phyloP scores from a whole-genome alignment of 2,113 vertebrate species.

The Elanoides forficatus region DNA sequence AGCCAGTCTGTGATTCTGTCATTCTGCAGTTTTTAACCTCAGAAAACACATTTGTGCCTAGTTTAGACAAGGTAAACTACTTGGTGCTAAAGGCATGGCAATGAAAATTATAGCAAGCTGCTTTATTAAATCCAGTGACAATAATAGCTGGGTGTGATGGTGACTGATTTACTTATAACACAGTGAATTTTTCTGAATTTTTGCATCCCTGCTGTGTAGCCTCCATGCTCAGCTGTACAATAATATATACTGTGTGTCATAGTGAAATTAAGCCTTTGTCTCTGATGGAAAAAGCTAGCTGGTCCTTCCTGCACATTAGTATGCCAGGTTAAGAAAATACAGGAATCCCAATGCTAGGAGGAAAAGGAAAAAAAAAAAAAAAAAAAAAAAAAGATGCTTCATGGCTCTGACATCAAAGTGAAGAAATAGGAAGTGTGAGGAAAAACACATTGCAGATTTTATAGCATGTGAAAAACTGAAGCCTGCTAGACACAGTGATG shows the following conservation, averaged over 20 bases:
- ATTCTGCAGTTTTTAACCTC: background rate
- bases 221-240: background rate
- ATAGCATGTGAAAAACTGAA: background rate
- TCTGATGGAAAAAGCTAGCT: background rate
- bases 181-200: background rate
- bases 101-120: background rate
- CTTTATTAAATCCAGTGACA: background rate
- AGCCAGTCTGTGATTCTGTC: background rate
- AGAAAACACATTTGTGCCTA: background rate
- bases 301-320: background rate
- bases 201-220: background rate
- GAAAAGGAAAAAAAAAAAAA: background rate
- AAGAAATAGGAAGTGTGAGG: conserved; percentile 17
- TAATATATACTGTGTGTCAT: background rate
- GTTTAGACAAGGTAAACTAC: background rate
- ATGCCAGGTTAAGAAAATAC: background rate
- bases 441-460: background rate
- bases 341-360: background rate
- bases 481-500: conserved; percentile 1
- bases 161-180: background rate
- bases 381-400: background rate
- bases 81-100: background rate
- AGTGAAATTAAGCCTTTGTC: background rate
- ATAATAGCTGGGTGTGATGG: background rate
- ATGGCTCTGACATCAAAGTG: background rate